Base-by-base conservation (phyloP, 2,888 invertebrate genomes). In the Chrysina gloriosa region DNA sequence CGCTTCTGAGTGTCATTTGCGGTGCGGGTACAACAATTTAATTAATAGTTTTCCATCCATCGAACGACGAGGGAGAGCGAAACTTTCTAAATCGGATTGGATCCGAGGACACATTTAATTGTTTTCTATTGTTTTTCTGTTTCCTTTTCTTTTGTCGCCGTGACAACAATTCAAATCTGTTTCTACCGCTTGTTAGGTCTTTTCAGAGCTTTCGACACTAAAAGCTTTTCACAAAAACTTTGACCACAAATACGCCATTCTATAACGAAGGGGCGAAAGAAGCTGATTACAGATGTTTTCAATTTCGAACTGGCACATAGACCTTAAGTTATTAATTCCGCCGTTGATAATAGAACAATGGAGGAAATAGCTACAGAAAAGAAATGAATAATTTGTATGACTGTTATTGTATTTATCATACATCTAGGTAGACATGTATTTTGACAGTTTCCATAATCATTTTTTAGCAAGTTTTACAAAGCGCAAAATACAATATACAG, bases 11-110 rank as follows among this genome's bases (percentile, higher is more conserved):
- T 56, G 66, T 66, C 73, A 69, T 71, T 73, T 71, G 70, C 68
- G 70, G 63, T 72, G 70, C 70, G 69, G 58, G 66, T 69, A 50
- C 64, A 71, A 71, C 73, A 73, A 73, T 73, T 73, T 73, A 73
- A 73, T 73, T 73, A 73, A 69, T 65, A 70, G 68, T 72, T 72
- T 71, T 73, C 72, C 69, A 69, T 71, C 39, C 50, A 39, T 50
- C 50, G 64, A 52, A 64, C 64, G 14, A 48, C 48, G 48, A 25
- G 42, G 39, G 39, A 31, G 25, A 58, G 58, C 9, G 58, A 42
- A 61, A 61, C 58, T 61, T 61, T 61, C 58, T 42, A 61, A 61
- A 61, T 61, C 58, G 42, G 42, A 61, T 61, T 42, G 42, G 39
- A 61, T 27, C 42, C 21, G 39, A 25, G 29, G 58, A 61, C 58